Evolutionary conservation across 2,797 vertebrate species (phyloP).

Genomic region (Psittacula derbiana): DNA sequence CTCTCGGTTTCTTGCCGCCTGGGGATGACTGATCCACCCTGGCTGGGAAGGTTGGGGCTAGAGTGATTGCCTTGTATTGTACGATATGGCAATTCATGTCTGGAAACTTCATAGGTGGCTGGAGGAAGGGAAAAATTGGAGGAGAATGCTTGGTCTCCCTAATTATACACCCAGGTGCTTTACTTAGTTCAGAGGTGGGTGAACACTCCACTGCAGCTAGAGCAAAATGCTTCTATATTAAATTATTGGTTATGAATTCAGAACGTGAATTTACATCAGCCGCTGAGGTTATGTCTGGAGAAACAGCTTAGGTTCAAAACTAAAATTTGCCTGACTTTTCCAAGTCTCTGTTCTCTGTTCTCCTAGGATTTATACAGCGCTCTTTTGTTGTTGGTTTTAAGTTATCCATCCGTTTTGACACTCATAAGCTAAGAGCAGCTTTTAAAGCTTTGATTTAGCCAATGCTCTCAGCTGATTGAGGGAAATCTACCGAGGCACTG

Average conservation of each 20-base stretch:
- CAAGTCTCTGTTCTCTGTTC: not conserved
- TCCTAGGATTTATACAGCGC: not conserved
- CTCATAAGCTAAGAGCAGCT: not conserved
- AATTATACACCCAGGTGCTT: constrained; percentile 26
- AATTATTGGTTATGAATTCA: constrained; percentile 29
- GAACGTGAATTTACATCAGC: not conserved
- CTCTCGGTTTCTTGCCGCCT: not conserved
- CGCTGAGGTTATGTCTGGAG: not conserved
- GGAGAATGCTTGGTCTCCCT: constrained; percentile 1
- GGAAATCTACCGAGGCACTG: not conserved
- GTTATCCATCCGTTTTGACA: not conserved
- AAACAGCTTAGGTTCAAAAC: not conserved
- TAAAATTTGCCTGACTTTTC: not conserved
- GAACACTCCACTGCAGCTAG: not conserved
- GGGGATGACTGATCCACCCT: not conserved
- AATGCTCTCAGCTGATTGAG: not conserved
- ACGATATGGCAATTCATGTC: not conserved
- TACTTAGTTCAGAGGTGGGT: constrained; percentile 25
- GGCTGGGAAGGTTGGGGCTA: not conserved
- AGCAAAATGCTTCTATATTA: constrained; percentile 19
- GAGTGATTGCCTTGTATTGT: not conserved
- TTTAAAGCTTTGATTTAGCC: not conserved
- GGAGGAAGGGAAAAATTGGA: constrained; percentile 29
- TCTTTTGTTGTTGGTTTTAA: not conserved
- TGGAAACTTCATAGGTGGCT: not conserved